Evolutionary conservation across 2,888 invertebrate genomes (phyloP), one percentile per base, ranked within the genome.

Genomic region (Trissolcus brochymenae): DNA sequence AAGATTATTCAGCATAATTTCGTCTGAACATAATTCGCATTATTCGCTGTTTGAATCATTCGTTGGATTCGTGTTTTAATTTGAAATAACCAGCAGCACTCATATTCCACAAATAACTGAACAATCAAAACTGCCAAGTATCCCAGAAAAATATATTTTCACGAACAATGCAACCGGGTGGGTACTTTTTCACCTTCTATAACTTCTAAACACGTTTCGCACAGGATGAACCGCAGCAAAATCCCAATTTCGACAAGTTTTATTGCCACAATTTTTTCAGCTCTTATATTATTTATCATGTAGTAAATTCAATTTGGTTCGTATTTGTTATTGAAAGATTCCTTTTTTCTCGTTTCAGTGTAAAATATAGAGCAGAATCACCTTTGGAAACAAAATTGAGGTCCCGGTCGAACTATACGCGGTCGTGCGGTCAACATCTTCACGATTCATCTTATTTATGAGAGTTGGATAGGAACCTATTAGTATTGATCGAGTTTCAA

Each of bases 361-460:
- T 46, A 16, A 16, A 46, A 46, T 46, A 16, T 46, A 16, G 46
- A 46, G n/a, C 4, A 35, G 35, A 55, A 29, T 50, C 56, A 16
- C n/a, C 25, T 57, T 25, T 2, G 17, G 2, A n/a, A 56, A 51
- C 13, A 43, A 55, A 53, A 67, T 67, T 57, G 40, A 59, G 29
- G 29, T 41, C 13, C 53, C 19, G 56, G 56, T 49, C 50, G 50
- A 40, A 65, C 19, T 14, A 46, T 46, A 21, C 53, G 14, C 16
- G 41, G 53, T 53, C 40, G 43, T 13, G 35, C 49, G 51, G 66
- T 57, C 43, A 57, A 50, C 40, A 57, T 51, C 41, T 66, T 41
- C 6, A 51, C 66, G 41, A 66, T 66, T 66, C 57, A 57, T 66
- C 66, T 66, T 66, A 51, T 57, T 66, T 66, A 57, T 66, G 35